Base-by-base conservation (phyloP, 2,113 vertebrate genomes). In the Rynchops niger region DNA sequence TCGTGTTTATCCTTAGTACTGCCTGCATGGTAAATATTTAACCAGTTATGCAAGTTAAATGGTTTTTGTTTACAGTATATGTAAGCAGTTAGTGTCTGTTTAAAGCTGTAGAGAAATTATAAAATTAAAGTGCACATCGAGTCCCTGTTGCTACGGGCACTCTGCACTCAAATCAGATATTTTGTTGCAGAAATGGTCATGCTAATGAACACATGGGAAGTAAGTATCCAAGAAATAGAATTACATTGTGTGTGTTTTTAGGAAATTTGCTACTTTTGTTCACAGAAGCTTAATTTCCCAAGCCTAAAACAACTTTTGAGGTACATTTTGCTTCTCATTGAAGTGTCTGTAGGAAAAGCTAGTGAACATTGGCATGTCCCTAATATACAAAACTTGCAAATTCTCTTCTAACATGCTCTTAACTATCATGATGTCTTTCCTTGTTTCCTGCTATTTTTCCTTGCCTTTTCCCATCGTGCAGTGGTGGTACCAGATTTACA, bases 401-500 rank as follows among this genome's bases (percentile, higher is more conserved):
- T 86, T 92, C 97, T 91, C 88, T 97, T 96, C 95, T 97, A 97
- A 96, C 96, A 36, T 71, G 62, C 91, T 97, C 95, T 95, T 98
- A 98, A 98, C 93, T 97, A 43, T 93, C 97, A 96, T 32, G 96
- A 97, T 97, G 88, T 98, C 97, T 98, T 96, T 97, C 98, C 98
- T 97, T 98, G 93, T 98, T 97, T 97, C 93, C 97, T 94, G 96
- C 17, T 96, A 3, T 97, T 98, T 96, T 91, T 96, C 89, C 96
- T 96, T 96, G 95, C 97, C 91, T 94, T 97, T 97, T 86, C 97
- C 95, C 93, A 45, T 95, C 90, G 91, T 98, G 98, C 98, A 99
- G 98, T 98, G 98, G 98, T 98, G 98, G 98, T 97, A 98, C 99
- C 95, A 98, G 98, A 95, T 97, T 99, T 98, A 98, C 98, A 96